Percentiles rank a stretch among this genome's conserved stretches.
These are phyloP conservation scores for Nyctalus aviator DNA, from an alignment of 2,797 vertebrate genomes.

Conservation along the genomic window DNA sequence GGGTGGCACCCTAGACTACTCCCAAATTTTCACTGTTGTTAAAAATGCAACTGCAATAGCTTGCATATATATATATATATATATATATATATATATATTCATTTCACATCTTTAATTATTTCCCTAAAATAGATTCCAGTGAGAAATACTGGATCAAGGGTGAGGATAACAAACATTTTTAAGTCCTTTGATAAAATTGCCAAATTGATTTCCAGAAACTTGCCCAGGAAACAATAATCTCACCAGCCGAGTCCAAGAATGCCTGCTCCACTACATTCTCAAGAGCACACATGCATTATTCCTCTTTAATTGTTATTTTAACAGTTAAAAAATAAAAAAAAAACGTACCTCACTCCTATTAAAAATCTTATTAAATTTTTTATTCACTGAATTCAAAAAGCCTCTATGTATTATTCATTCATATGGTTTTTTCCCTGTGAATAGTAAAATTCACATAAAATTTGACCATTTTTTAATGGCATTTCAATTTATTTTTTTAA, in stretches of 20 bases:
- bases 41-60: constrained; percentile 1
- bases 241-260: neutral
- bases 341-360: constrained; percentile 13
- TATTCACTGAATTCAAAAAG: constrained; percentile 59
- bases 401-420: constrained; percentile 24
- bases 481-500: constrained; percentile 54
- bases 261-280: neutral
- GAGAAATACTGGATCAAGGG: neutral
- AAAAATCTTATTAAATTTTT: constrained; percentile 59
- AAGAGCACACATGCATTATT: neutral
- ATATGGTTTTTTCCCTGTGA: neutral
- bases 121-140: constrained; percentile 41
- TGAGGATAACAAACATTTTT: neutral
- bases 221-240: neutral
- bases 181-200: constrained; percentile 8
- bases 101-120: neutral
- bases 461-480: constrained; percentile 22
- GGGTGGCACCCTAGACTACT: neutral
- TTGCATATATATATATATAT: neutral
- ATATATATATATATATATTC: neutral
- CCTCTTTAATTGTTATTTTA: constrained; percentile 38
- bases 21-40: constrained; percentile 23
- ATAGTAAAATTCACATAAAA: constrained; percentile 41
- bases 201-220: constrained; percentile 15
- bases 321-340: neutral